Base-by-base conservation (phyloP, 2,888 invertebrate species). In the Charanyca ferruginea region DNA sequence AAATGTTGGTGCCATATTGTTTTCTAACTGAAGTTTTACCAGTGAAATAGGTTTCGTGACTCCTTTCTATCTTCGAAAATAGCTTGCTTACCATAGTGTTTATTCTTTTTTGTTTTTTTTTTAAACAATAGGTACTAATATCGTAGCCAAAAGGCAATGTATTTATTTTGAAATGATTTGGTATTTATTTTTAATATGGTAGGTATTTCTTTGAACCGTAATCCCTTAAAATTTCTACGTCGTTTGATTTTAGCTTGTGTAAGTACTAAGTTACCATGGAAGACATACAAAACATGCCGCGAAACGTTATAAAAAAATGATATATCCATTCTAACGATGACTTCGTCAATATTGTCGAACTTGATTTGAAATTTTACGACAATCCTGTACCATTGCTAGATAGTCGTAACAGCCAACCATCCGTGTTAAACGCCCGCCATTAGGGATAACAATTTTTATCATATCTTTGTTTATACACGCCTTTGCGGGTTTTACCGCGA, bases 401-500 rank as follows among this genome's bases (percentile, higher is more conserved):
- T 51, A 71, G 72, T 63, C 66, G 68, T 54, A 54, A 71, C 61
- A 70, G 67, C 70, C 73, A 65, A 66, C 48, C 68, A 73, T 55
- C 53, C 81, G 75, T 77, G 73, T 72, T 67, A 67, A 71, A 80
- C 53, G 63, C 51, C 41, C 28, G 13, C 67, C 57, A 65, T 71
- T 63, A 76, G 59, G 73, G 71, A 68, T 70, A 70, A 75, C 68
- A 44, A 73, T 83, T 77, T 82, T 79, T 75, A 79, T 79, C 71
- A 77, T 70, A 75, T 80, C 75, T 75, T 72, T 83, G 75, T 77
- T 80, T 80, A 73, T 53, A 70, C 73, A 81, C 65, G 82, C 70
- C 63, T 82, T 66, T 66, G 63, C 52, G 63, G 55, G 49, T 66
- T 78, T 68, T 79, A 57, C 49, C 62, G 47, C 48, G 64, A 64